Evolutionary conservation across 2,888 invertebrate species (phyloP), one percentile per base, ranked within the genome.

Genomic region (Conistra vaccinii): DNA sequence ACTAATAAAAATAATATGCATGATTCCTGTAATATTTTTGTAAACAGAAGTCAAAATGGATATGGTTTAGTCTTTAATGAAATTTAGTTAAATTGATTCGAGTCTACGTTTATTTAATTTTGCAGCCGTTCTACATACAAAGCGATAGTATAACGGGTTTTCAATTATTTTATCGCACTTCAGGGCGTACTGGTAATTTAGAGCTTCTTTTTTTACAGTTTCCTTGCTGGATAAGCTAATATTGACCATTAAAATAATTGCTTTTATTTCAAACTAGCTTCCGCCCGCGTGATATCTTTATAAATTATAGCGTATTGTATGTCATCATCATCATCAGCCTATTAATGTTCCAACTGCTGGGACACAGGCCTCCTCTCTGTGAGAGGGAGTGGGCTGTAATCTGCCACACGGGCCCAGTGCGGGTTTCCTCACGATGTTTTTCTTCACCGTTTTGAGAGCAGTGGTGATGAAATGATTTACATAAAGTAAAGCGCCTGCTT

Each of bases 91-190:
- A 51, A 23, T 51, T 26, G 9, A 26, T 42, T 53, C 5, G 29
- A 26, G 26, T 55, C 26, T 26, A 17, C 3, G 1, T 66, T 70
- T 14, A n/a, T 39, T 42, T n/a, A 42, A n/a, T 32, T 51, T 53
- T 32, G 14, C 17, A n/a, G 32, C 17, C 26, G 45, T 75, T 42
- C 12, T 51, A 51, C 10, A n/a, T 3, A 29, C n/a, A 48, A 55
- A 80, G 26, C 23, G 76, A 62, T 73, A 73, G 39, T 55, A 14
- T 29, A 71, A 79, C 72, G n/a, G 62, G 81, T 73, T 74, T 62
- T 20, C 0, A 51, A 62, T 73, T 80, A 32, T 61, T 76, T 79
- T 53, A 80, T 53, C 26, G 42, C 51, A 26, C 14, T 68, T 6
- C n/a, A 53, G n/a, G 42, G 5, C 17, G 7, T 42, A 48, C 6